phyloP scores from a whole-genome alignment of 2,113 vertebrate genomes.

The Stomatorhinus ivindoensis region DNA sequence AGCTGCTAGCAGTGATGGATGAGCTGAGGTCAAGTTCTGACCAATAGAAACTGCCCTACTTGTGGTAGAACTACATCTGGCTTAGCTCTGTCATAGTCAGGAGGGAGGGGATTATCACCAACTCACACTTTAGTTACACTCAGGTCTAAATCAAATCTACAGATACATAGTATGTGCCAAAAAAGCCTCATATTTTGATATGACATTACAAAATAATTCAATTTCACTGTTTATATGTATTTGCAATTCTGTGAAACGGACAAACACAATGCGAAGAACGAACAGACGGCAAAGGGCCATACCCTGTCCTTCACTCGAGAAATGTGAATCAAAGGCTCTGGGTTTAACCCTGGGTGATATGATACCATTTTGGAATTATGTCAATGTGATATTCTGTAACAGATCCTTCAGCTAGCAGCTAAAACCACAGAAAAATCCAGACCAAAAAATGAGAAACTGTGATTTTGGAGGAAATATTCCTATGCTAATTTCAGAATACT shows the following conservation, averaged over 20 bases:
- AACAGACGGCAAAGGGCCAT: neutral
- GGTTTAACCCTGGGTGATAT: neutral
- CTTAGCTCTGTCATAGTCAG: neutral
- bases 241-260: neutral
- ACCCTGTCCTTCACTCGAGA: neutral
- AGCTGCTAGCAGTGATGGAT: neutral
- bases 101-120: neutral
- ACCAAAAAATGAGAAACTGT: neutral
- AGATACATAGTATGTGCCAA: neutral
- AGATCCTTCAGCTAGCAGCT: neutral
- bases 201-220: neutral
- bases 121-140: neutral
- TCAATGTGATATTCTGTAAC: neutral
- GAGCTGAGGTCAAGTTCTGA: slow-evolving; percentile 11
- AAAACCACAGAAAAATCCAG: neutral
- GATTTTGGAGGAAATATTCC: neutral
- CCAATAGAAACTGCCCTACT: neutral
- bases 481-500: neutral
- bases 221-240: neutral
- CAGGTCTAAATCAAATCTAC: neutral
- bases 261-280: neutral
- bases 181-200: neutral
- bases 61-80: neutral
- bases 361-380: neutral
- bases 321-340: neutral